Conservation (phyloP, 2,888 invertebrate species). For the Carabus problematicus region DNA sequence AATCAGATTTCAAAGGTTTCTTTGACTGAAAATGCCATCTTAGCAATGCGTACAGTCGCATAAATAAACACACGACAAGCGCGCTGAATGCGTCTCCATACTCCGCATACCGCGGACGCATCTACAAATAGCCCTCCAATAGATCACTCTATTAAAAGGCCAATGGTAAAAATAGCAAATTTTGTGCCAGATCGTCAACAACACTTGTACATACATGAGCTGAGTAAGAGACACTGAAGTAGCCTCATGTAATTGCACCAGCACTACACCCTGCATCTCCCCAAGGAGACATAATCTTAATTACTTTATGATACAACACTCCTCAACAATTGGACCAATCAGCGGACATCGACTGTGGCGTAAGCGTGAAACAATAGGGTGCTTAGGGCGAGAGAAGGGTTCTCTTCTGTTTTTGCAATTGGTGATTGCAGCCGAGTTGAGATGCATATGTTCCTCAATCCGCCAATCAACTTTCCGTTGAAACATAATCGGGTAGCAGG, state of each 20-base stretch:
- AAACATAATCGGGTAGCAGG: not conserved
- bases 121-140: slow-evolving; percentile 30
- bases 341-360: slow-evolving; percentile 17
- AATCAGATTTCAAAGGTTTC: too few relatives aligned
- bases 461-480: not conserved
- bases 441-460: slow-evolving; percentile 1
- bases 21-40: too few relatives aligned
- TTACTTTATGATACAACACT: slow-evolving; percentile 41
- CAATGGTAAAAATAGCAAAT: slow-evolving; percentile 27
- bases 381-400: slow-evolving; percentile 43
- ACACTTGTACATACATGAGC: not conserved
- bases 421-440: not conserved
- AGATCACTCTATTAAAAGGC: slow-evolving; percentile 36
- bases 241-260: slow-evolving; percentile 40
- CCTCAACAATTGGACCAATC: slow-evolving; percentile 40
- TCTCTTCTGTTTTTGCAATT: not conserved
- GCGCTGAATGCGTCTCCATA: slow-evolving; percentile 20
- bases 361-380: slow-evolving; percentile 50
- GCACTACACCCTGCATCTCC: slow-evolving; percentile 34
- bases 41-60: too few relatives aligned
- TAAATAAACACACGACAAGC: too few relatives aligned
- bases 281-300: slow-evolving; percentile 38
- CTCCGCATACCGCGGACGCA: slow-evolving; percentile 25
- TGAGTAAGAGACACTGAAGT: not conserved
- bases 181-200: slow-evolving; percentile 33